Evolutionary conservation across 2,113 vertebrate genomes (phyloP).

Genomic region (Limnothrissa miodon): DNA sequence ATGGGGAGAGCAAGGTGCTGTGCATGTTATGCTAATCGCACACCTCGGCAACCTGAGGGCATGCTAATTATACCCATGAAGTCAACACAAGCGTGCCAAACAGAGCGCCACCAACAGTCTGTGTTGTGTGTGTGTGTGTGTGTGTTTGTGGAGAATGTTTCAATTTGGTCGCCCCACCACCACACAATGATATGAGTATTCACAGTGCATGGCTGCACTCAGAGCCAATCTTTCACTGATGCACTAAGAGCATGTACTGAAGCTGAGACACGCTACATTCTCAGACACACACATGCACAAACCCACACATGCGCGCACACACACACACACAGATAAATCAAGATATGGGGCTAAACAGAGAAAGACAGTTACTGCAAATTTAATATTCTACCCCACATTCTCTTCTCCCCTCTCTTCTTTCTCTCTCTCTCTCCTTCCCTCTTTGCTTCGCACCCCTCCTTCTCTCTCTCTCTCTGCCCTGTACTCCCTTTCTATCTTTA

Average conservation of each 20-base stretch:
- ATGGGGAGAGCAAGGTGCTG: not conserved
- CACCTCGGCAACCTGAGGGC: not conserved
- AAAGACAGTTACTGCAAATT: conserved; percentile 14
- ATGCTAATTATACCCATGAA: not conserved
- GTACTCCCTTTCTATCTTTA: not conserved
- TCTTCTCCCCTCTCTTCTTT: conserved; percentile 28
- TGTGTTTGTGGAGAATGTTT: not conserved
- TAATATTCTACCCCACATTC: conserved; percentile 29
- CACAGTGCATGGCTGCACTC: not conserved
- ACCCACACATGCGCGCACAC: not conserved
- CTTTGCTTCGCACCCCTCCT: not conserved
- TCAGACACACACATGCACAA: conserved; percentile 17
- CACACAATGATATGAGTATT: not conserved
- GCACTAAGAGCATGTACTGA: not conserved
- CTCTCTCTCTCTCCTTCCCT: not conserved
- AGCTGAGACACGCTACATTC: conserved; percentile 26
- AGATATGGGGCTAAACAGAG: not conserved
- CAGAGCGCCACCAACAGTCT: not conserved
- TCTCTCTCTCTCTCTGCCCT: not conserved
- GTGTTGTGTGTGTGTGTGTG: no score
- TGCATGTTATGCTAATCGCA: not conserved
- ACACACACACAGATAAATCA: not conserved
- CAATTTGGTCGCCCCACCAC: not conserved
- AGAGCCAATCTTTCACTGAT: not conserved
- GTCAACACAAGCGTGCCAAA: not conserved